Evolutionary conservation across 1,140 invertebrate genomes (phyloP), one percentile per base, ranked within the genome.

Genomic region (Leptopilina boulardi): DNA sequence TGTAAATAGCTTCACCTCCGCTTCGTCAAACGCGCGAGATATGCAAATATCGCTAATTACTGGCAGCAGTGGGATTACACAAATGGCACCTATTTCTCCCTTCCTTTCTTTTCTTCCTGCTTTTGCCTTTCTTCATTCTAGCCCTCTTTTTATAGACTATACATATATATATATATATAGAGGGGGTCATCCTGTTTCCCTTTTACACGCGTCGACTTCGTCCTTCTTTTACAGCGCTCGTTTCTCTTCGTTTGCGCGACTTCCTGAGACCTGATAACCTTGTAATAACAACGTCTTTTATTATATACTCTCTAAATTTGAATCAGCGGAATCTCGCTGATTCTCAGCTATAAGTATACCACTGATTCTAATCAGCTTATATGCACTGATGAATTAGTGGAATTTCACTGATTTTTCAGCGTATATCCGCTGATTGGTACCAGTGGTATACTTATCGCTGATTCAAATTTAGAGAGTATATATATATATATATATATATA

Each of bases 31-130:
- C 71, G 34, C 15, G 78, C 56, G 76, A 88, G 85, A 87, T 88
- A 88, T 88, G 87, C 87, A 86, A 88, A 88, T 88, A 77, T 83
- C 82, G 78, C 87, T 88, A 88, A 88, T 88, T 88, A 88, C 85
- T 85, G 84, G 83, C 86, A 86, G 83, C 80, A 74, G 77, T 78
- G 70, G 83, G 83, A 87, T 88, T 87, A 87, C 84, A 85, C 82
- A 80, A 81, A 66, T 66, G 59, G 59, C 56, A 66, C 59, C 59
- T 66, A 38, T 4, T 66, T n/a, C 59, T 34, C 21, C 59, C 59
- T 15, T 30, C 21, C 59, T 23, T 15, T 30, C 21, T 66, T 66
- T 30, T 30, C 15, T n/a, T n/a, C 59, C 26, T 66, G 10, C 26
- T 71, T 66, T 70, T n/a, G 30, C 75, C 70, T 51, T 76, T 56